A percentile compares a stretch with the other conserved stretches of the same genome.
Conservation (phyloP, 2,113 vertebrate species). For the Orthonyx spaldingii region DNA sequence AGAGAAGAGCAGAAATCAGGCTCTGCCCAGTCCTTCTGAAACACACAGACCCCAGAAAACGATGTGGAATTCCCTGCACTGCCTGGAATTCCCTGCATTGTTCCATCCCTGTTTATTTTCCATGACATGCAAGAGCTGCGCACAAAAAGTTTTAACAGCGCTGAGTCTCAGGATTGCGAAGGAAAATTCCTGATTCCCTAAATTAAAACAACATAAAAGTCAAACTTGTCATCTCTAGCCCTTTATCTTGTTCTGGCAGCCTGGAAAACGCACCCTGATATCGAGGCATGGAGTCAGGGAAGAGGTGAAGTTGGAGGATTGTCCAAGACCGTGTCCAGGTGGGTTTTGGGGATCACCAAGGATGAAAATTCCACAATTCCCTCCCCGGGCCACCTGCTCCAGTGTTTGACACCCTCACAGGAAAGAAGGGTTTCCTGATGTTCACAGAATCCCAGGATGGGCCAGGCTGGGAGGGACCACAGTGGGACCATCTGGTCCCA, state of each 20-base stretch:
- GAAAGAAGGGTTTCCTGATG: background rate
- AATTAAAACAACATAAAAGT: background rate
- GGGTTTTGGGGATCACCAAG: background rate
- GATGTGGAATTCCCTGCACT: background rate
- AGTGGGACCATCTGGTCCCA: background rate
- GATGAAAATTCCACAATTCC: background rate
- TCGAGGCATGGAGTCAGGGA: accelerated
- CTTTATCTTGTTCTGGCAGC: background rate
- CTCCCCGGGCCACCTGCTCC: background rate
- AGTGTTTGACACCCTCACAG: background rate
- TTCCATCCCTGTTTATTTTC: accelerated
- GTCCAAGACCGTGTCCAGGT: accelerated
- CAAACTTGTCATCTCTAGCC: no score
- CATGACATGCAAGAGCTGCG: accelerated
- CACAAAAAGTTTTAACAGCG: background rate
- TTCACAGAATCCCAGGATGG: background rate
- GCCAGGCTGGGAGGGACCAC: background rate
- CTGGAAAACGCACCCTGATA: background rate
- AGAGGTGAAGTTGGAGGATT: background rate
- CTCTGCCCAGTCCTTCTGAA: background rate
- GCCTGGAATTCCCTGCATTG: background rate
- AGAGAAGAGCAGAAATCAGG: background rate
- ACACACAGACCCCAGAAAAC: background rate
- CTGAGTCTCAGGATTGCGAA: background rate
- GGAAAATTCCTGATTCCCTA: background rate